Evolutionary conservation across 2,888 invertebrate genomes (phyloP).

Genomic region (Netelia fuscicornis): DNA sequence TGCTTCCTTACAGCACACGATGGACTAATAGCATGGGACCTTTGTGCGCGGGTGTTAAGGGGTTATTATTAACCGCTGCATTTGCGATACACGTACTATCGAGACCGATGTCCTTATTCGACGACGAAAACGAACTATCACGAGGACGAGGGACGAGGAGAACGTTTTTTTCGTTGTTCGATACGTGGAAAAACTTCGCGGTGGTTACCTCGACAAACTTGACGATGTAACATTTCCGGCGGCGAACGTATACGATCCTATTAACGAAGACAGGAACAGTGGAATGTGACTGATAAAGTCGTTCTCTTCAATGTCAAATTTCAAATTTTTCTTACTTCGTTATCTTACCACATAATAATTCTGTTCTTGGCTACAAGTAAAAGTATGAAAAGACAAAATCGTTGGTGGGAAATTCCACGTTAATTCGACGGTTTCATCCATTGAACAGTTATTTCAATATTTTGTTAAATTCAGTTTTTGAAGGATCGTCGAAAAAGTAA

Average conservation of each 20-base stretch:
- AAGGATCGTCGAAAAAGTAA: no score
- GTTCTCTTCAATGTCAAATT: slow-evolving; percentile 14
- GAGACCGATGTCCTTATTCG: not conserved
- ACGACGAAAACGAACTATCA: slow-evolving; percentile 5
- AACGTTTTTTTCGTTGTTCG: not conserved
- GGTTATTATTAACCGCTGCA: slow-evolving; percentile 14
- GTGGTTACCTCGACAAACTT: not conserved
- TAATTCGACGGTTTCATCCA: no score
- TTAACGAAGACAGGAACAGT: not conserved
- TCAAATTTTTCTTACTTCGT: slow-evolving; percentile 25
- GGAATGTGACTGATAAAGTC: slow-evolving; percentile 2
- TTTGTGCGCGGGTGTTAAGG: slow-evolving; percentile 67
- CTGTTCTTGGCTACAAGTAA: no score
- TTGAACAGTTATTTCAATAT: no score
- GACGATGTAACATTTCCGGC: slow-evolving; percentile 7
- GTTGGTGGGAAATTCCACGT: no score
- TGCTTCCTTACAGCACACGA: slow-evolving; percentile 12
- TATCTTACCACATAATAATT: not conserved
- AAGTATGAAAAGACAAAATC: no score
- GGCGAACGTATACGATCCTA: not conserved
- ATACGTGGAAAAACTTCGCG: not conserved
- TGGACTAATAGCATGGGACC: slow-evolving; percentile 81
- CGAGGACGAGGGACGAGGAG: not conserved
- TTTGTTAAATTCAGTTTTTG: no score
- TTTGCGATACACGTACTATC: not conserved